Percentiles rank a stretch among this genome's conserved stretches.
These are phyloP conservation scores for Acanthosoma haemorrhoidale DNA, from an alignment of 2,888 invertebrate species.

Conservation along the genomic window DNA sequence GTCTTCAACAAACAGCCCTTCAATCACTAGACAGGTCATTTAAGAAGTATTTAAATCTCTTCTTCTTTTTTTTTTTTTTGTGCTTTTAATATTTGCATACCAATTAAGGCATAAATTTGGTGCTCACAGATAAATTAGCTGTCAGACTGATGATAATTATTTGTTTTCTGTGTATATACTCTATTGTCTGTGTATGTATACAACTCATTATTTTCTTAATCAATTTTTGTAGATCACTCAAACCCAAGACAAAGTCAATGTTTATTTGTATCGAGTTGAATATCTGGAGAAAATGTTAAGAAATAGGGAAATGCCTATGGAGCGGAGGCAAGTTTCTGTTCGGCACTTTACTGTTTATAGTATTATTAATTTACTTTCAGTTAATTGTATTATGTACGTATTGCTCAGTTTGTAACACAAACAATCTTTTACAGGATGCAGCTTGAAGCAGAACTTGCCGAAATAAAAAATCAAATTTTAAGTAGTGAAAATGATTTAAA, in stretches of 20 bases:
- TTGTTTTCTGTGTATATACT: no score
- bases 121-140: no score
- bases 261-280: constrained; percentile 32
- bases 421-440: constrained; percentile 29
- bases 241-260: constrained; percentile 31
- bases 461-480: constrained; percentile 33
- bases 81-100: no score
- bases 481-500: constrained; percentile 35
- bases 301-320: constrained; percentile 31
- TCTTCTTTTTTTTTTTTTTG: no score
- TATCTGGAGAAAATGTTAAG: constrained; percentile 29
- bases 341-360: not conserved
- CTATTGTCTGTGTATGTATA: no score
- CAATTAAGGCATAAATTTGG: no score
- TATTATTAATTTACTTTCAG: no score
- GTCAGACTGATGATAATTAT: no score
- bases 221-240: constrained; percentile 30
- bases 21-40: no score
- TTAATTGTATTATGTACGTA: not conserved
- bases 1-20: no score
- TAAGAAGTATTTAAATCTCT: no score
- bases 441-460: constrained; percentile 37
- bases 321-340: constrained; percentile 29
- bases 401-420: not conserved
- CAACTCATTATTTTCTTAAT: no score